A percentile compares a stretch with the other conserved stretches of the same genome.
Evolutionary conservation across 2,113 vertebrate species (phyloP).

Genomic region (Rhabdornis inornatus): DNA sequence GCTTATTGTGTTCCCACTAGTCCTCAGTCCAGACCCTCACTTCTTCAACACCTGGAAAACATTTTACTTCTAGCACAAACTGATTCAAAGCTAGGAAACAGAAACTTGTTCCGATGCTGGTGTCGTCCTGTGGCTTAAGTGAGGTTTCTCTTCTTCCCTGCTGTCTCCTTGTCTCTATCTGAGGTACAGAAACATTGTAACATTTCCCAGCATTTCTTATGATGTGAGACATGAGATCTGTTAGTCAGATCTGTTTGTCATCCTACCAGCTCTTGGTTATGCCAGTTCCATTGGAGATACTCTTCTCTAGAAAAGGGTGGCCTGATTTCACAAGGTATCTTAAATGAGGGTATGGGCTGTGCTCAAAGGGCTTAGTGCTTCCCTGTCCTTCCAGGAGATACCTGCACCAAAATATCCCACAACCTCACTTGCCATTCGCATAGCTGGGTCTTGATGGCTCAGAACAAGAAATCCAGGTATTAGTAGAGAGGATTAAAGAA

Average conservation of each 20-base stretch:
- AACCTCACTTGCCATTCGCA: conserved; percentile 24
- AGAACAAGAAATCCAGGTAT: conserved; percentile 55
- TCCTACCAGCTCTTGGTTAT: not conserved
- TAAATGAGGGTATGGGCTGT: not conserved
- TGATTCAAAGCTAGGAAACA: not conserved
- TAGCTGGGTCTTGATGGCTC: conserved; percentile 14
- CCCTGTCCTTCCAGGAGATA: not conserved
- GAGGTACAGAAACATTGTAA: not conserved
- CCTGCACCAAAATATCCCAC: conserved; percentile 28
- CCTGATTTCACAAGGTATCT: not conserved
- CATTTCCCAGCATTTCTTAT: not conserved
- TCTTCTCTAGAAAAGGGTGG: not conserved
- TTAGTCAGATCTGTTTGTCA: not conserved
- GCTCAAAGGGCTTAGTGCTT: not conserved
- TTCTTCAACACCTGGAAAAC: not conserved
- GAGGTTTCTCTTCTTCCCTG: not conserved
- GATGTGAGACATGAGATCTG: not conserved
- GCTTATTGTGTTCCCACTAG: not conserved
- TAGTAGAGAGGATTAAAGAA: conserved; percentile 41
- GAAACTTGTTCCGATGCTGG: not conserved
- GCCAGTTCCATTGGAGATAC: not conserved
- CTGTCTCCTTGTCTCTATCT: not conserved
- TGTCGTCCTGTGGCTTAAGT: not conserved
- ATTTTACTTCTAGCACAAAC: not conserved
- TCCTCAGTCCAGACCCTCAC: not conserved